Evolutionary conservation across 2,113 vertebrate genomes (phyloP), one percentile per base, ranked within the genome.

Genomic region (Lophotis ruficrista): DNA sequence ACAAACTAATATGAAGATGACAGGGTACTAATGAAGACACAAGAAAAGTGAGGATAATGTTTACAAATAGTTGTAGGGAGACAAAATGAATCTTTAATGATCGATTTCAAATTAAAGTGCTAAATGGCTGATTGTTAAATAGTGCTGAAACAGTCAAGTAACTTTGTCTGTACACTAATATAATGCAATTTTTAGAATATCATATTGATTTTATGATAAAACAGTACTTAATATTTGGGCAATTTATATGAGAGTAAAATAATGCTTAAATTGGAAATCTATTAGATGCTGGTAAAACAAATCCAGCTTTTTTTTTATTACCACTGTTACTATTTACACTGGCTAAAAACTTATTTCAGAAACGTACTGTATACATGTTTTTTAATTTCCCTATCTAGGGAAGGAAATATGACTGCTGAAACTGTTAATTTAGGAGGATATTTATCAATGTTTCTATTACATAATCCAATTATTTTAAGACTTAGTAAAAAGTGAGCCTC

Each of bases 151-250:
- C 78, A 93, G 90, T 87, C 45, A 61, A 93, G 80, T 51, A 85
- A 64, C 76, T 68, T 62, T 91, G 24, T 35, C 85, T 69, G 31
- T 75, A 80, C 53, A 94, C 79, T 92, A 96, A 85, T 84, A 90
- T 92, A 94, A 88, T 54, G 50, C 77, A 96, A 79, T 90, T 96
- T 95, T 94, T 88, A 94, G 45, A 94, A 91, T 95, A 96, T 82
- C 1, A 10, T 56, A 96, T 94, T 95, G 87, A 92, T 97, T 97
- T 97, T 92, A 35, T 81, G 60, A 89, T 95, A 65, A 87, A 96
- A 92, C 96, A 72, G 23, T 76, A 60, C 64, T 95, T 95, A 92
- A 92, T 79, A 79, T 89, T 79, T 93, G 25, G 51, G 50, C 37
- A 93, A 91, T 93, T 96, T 86, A 93, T 96, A 82, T 78, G 38